A percentile compares a stretch with the other conserved stretches of the same genome.
Evolutionary conservation across 2,113 vertebrate species (phyloP).

Genomic region (Prionailurus bengalensis): DNA sequence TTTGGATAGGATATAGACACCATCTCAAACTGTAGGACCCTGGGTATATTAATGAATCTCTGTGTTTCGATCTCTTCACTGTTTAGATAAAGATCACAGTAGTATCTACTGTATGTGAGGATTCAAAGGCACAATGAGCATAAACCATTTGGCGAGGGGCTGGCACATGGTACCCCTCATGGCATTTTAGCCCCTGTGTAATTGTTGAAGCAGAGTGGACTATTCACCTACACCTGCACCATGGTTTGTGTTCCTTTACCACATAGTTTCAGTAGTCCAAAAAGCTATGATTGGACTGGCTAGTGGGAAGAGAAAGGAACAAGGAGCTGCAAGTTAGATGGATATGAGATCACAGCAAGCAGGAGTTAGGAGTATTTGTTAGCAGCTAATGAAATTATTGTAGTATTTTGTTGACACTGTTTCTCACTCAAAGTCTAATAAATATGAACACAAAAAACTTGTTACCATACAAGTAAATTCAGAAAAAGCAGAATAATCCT

Average conservation of each 20-base stretch:
- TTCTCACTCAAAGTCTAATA: background rate
- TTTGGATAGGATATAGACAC: background rate
- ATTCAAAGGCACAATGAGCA: background rate
- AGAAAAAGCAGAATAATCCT: background rate
- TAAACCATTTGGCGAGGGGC: background rate
- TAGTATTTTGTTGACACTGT: background rate
- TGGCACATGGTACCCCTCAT: background rate
- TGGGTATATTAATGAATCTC: background rate
- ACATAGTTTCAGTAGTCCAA: background rate
- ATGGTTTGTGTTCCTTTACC: background rate
- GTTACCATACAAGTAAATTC: background rate
- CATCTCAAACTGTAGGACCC: background rate
- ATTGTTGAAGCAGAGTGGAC: background rate
- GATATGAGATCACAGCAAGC: background rate
- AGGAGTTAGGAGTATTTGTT: background rate
- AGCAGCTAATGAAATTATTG: background rate
- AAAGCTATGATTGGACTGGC: background rate
- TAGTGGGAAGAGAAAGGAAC: background rate
- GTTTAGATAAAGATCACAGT: background rate
- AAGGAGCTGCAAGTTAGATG: background rate
- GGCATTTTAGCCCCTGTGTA: background rate
- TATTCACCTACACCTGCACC: background rate
- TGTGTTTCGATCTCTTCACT: background rate
- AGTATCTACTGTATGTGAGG: background rate
- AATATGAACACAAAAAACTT: background rate